These are phyloP conservation scores for Otolemur garnettii DNA, from an alignment of 2,113 vertebrate species.

Conservation along the genomic window DNA sequence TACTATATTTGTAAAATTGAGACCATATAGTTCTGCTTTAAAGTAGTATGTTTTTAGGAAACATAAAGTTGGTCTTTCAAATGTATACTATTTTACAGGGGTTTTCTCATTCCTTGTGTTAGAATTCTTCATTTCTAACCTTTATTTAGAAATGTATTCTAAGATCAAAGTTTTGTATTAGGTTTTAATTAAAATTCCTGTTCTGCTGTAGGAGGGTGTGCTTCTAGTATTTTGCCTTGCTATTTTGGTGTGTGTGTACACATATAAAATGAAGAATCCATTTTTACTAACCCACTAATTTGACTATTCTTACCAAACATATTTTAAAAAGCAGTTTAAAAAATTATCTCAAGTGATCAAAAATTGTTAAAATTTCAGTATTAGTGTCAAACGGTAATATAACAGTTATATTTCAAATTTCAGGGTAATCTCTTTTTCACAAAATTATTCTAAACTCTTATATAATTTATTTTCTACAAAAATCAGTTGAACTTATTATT, in stretches of 20 bases:
- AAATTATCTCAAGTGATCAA: constrained; percentile 8
- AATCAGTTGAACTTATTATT: neutral
- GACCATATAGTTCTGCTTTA: neutral
- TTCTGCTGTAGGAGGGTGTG: neutral
- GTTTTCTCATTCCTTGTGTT: neutral
- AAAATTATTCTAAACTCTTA: constrained; percentile 7
- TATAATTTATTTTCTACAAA: neutral
- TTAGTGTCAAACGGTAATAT: constrained; percentile 5
- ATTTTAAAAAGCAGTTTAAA: constrained; percentile 13
- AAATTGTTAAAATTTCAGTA: constrained; percentile 29
- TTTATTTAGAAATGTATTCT: constrained; percentile 46
- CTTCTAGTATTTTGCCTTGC: constrained; percentile 12
- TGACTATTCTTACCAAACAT: neutral
- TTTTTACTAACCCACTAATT: neutral
- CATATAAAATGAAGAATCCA: neutral
- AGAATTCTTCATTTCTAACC: neutral
- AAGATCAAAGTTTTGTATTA: neutral
- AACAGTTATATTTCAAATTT: constrained; percentile 30
- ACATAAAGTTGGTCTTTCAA: constrained; percentile 13
- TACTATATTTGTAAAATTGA: constrained; percentile 40
- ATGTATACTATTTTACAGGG: neutral
- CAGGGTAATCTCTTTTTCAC: neutral
- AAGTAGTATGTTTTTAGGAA: neutral
- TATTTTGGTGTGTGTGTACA: neutral
- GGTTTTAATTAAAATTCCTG: constrained; percentile 41